Percentiles rank a stretch among this genome's conserved stretches.
These are phyloP conservation scores for Dryobotodes eremita DNA, from an alignment of 2,888 invertebrate species.

Conservation along the genomic window DNA sequence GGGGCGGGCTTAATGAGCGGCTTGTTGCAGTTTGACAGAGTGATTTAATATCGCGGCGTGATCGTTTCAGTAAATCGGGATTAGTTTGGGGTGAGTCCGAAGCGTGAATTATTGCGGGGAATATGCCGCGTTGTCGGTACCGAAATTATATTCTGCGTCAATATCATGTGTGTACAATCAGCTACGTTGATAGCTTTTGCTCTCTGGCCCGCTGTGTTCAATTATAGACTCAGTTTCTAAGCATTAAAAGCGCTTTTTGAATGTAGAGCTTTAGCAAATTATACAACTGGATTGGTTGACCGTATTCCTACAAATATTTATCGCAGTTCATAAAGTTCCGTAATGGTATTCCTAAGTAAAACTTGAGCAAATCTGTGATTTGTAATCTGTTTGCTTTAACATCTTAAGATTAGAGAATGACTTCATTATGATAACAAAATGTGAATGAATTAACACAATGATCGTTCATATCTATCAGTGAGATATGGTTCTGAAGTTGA, in stretches of 20 bases:
- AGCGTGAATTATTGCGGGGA: constrained; percentile 84
- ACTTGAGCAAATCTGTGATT: constrained; percentile 41
- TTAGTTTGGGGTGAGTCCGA: constrained; percentile 83
- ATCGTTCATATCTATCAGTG: background rate
- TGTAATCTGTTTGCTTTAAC: constrained; percentile 35
- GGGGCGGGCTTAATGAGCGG: constrained; percentile 85
- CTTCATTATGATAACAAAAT: constrained; percentile 32
- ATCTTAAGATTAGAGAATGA: constrained; percentile 35
- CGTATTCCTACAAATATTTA: constrained; percentile 60
- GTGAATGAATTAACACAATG: constrained; percentile 20
- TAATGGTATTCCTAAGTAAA: constrained; percentile 52
- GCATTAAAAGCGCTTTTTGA: constrained; percentile 35
- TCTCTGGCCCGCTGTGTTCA: constrained; percentile 1
- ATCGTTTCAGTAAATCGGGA: constrained; percentile 88
- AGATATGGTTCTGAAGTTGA: constrained; percentile 23
- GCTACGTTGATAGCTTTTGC: constrained; percentile 46
- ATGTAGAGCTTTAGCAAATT: constrained; percentile 39
- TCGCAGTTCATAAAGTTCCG: constrained; percentile 53
- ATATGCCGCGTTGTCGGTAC: constrained; percentile 76
- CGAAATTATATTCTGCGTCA: constrained; percentile 74
- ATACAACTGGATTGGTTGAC: constrained; percentile 56
- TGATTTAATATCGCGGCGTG: constrained; percentile 87
- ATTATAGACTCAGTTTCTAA: constrained; percentile 41
- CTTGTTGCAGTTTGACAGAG: constrained; percentile 88
- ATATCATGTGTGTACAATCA: constrained; percentile 62